Evolutionary conservation across 2,888 invertebrate genomes (phyloP).

Genomic region (Agonopterix subpropinquella): DNA sequence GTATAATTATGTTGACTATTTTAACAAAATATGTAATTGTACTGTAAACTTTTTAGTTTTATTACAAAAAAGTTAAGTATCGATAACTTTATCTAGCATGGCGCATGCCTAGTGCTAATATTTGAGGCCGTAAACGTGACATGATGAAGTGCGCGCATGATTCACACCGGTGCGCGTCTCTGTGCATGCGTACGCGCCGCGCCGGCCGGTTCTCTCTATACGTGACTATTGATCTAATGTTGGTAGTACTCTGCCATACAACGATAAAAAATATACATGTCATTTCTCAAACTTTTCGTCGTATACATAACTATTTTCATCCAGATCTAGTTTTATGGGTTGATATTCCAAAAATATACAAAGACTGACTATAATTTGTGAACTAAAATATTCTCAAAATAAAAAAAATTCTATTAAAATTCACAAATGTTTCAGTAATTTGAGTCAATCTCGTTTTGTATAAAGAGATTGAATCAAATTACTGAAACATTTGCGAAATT

Average conservation of each 20-base stretch:
- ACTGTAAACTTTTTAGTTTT: no score
- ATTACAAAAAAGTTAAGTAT: no score
- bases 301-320: no score
- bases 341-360: background rate
- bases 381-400: background rate
- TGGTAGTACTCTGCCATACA: background rate
- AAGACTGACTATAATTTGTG: background rate
- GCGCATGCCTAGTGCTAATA: slow-evolving; percentile 39
- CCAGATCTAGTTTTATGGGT: no score
- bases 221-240: slow-evolving; percentile 4
- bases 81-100: background rate
- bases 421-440: background rate
- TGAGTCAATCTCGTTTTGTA: background rate
- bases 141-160: slow-evolving; percentile 52
- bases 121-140: slow-evolving; percentile 62
- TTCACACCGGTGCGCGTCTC: slow-evolving; percentile 56
- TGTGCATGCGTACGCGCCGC: slow-evolving; percentile 42
- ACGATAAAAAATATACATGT: no score
- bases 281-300: no score
- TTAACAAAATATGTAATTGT: no score
- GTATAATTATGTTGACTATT: no score
- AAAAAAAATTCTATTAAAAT: background rate
- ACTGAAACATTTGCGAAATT: background rate
- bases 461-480: background rate
- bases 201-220: slow-evolving; percentile 4